These are phyloP conservation scores for Tetragonisca angustula DNA, from an alignment of 2,888 invertebrate genomes.

Conservation along the genomic window DNA sequence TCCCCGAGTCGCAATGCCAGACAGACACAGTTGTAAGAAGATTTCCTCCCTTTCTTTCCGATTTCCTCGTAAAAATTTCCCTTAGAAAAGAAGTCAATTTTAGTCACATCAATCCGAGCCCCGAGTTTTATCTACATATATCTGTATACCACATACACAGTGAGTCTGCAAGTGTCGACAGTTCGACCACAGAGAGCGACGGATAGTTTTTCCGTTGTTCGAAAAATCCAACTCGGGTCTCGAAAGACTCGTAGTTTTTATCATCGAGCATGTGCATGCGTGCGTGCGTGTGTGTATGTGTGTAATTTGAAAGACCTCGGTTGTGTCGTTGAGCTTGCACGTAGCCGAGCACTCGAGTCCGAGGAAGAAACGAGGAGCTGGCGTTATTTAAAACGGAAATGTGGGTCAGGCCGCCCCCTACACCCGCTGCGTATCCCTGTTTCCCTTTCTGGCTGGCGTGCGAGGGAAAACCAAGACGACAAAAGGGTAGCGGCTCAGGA, in stretches of 20 bases:
- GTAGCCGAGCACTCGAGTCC: conserved; percentile 23
- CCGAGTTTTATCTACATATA: not conserved
- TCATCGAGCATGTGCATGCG: too few species aligned
- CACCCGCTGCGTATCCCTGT: not conserved
- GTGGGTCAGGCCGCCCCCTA: conserved; percentile 70
- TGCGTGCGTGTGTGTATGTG: too few species aligned
- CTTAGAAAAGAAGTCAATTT: not conserved
- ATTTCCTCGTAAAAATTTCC: not conserved
- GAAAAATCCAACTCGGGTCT: too few species aligned
- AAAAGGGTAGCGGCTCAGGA: conserved; percentile 18
- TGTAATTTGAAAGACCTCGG: not conserved
- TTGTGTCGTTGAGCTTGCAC: conserved; percentile 12
- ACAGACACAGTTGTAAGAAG: conserved; percentile 11
- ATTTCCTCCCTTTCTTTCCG: not conserved
- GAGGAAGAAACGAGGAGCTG: conserved; percentile 57
- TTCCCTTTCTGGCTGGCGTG: conserved; percentile 15
- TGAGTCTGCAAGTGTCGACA: too few species aligned
- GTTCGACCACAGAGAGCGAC: too few species aligned
- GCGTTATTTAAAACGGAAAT: conserved; percentile 77
- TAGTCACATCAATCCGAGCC: not conserved
- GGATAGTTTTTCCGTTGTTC: too few species aligned
- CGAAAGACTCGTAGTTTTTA: too few species aligned
- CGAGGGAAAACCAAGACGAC: conserved; percentile 45
- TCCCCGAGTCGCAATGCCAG: conserved; percentile 7
- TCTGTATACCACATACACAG: too few species aligned